Base-by-base conservation (phyloP, 2,113 vertebrate genomes). In the Cebus imitator region DNA sequence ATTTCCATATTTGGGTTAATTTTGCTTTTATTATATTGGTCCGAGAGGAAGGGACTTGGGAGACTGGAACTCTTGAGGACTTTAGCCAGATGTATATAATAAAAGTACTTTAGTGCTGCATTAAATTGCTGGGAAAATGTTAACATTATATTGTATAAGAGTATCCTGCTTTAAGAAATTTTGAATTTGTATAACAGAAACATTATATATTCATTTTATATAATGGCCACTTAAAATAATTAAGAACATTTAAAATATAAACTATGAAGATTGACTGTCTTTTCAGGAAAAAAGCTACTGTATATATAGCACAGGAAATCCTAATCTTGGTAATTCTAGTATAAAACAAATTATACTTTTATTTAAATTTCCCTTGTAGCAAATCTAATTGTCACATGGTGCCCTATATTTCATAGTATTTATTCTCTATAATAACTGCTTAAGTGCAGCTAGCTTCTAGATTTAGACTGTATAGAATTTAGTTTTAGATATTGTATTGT, bases 331-430 rank as follows among this genome's bases (percentile, higher is more conserved):
- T 97, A 96, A 95, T 94, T 97, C 72, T 90, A 87, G 25, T 90
- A 79, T 75, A 91, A 48, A 96, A 83, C n/a, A 92, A 97, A 96
- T 64, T 76, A 82, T 17, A 87, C 70, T 79, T 96, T 93, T 93
- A 97, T 96, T 98, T 98, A 97, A 97, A 97, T 96, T 87, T 93
- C 48, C 58, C 55, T 90, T 94, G 72, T 94, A 96, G 93, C 40
- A 97, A 78, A 88, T 95, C 48, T 89, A 91, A 92, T 97, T 96
- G 85, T 90, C 76, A 45, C 82, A 73, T 93, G 90, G 87, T 87
- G 40, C 92, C 95, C 97, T 96, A 86, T 96, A 91, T 97, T 91
- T 98, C 52, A 87, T 96, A 97, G 70, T 98, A 96, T 98, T 97
- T 98, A 96, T 98, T 98, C 96, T 97, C 45, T 96, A 37, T 96